A percentile compares a stretch with the other conserved stretches of the same genome.
Conservation (phyloP, 1,140 invertebrate species). For the Atta texana region DNA sequence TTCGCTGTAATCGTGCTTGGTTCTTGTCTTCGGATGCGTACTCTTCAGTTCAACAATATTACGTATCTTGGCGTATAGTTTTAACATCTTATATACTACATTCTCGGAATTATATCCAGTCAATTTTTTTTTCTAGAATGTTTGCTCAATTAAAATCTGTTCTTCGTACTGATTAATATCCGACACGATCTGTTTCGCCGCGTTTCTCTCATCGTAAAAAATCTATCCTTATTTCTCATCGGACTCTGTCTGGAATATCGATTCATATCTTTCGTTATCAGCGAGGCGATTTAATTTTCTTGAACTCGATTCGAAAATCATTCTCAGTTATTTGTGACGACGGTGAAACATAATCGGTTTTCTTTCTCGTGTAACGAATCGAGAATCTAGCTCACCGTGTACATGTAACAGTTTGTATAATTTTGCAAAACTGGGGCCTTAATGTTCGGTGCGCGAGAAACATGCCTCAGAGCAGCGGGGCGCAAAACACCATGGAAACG, state of each 20-base stretch:
- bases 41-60: background rate
- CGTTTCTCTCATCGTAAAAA: slow-evolving; percentile 37
- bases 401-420: background rate
- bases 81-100: background rate
- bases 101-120: slow-evolving; percentile 32
- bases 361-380: slow-evolving; percentile 32
- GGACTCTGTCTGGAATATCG: background rate
- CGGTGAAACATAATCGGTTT: background rate
- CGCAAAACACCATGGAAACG: slow-evolving; percentile 65
- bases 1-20: too few relatives aligned
- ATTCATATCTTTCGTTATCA: background rate
- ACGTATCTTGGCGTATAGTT: background rate
- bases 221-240: background rate
- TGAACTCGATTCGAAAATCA: background rate
- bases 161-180: slow-evolving; percentile 47
- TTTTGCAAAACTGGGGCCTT: slow-evolving; percentile 42
- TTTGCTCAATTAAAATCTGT: slow-evolving; percentile 26
- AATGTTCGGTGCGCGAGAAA: slow-evolving; percentile 26
- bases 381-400: slow-evolving; percentile 7
- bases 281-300: background rate
- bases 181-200: slow-evolving; percentile 51
- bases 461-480: slow-evolving; percentile 51
- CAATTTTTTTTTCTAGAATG: slow-evolving; percentile 23
- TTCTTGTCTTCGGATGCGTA: background rate
- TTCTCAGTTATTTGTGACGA: slow-evolving; percentile 1